Conservation (phyloP, 2,113 vertebrate genomes). For the Camarhynchus parvulus region DNA sequence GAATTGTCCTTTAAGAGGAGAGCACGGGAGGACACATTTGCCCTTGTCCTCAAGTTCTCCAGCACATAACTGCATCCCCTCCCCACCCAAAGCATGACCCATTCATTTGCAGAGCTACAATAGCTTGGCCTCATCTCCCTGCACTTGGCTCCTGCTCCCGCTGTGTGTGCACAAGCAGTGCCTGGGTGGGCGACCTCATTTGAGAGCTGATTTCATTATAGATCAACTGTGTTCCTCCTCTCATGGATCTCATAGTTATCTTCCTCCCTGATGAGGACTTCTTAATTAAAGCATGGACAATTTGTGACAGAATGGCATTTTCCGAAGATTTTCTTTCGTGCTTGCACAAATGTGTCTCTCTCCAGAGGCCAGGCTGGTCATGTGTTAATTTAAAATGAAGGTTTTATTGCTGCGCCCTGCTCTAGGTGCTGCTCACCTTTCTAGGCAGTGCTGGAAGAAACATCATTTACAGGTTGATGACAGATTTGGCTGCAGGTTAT, state of each 20-base stretch:
- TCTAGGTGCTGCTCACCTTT: not conserved
- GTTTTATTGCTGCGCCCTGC: not conserved
- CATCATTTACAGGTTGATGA: not conserved
- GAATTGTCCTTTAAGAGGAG: not conserved
- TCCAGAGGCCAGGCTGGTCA: not conserved
- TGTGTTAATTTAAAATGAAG: not conserved
- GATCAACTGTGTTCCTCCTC: slow-evolving; percentile 28
- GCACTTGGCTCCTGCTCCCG: not conserved
- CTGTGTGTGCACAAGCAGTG: not conserved
- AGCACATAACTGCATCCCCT: not conserved
- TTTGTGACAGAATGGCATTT: not conserved
- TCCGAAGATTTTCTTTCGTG: not conserved
- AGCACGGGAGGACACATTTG: not conserved
- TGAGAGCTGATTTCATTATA: slow-evolving; percentile 44
- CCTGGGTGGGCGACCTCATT: slow-evolving; percentile 49
- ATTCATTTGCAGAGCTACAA: not conserved
- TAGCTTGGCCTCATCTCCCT: not conserved
- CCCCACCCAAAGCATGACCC: not conserved
- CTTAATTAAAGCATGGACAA: slow-evolving; percentile 49
- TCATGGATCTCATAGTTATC: not conserved
- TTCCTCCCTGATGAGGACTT: slow-evolving; percentile 12
- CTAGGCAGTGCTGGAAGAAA: not conserved
- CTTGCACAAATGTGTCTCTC: not conserved
- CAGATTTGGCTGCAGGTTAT: not conserved
- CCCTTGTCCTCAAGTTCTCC: not conserved